These are phyloP conservation scores for Drosophila kikkawai DNA, from an alignment of 1,140 invertebrate species.

Conservation along the genomic window DNA sequence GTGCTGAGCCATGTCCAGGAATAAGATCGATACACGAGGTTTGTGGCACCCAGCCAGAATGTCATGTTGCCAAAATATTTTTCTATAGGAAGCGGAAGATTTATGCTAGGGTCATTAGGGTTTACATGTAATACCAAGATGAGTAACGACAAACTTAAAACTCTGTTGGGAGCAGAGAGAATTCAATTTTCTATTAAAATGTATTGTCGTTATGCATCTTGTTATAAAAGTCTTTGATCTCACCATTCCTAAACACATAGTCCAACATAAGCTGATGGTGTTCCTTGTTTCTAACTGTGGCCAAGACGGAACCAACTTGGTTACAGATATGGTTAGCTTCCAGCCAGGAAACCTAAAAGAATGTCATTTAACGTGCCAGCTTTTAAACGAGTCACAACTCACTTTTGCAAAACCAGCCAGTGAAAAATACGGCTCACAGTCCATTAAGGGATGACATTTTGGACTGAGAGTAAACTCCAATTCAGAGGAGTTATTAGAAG, in stretches of 20 bases:
- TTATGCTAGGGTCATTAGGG: neutral
- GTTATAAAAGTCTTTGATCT: neutral
- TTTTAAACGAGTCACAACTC: neutral
- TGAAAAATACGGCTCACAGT: slow-evolving; percentile 37
- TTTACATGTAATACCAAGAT: too few species aligned
- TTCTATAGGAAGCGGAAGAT: slow-evolving; percentile 8
- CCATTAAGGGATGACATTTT: slow-evolving; percentile 11
- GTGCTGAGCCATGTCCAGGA: slow-evolving; percentile 57
- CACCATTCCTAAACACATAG: slow-evolving; percentile 31
- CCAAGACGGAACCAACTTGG: slow-evolving; percentile 36
- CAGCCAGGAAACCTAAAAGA: slow-evolving; percentile 52
- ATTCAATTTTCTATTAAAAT: too few species aligned
- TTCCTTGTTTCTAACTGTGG: slow-evolving; percentile 40
- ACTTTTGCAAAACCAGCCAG: slow-evolving; percentile 43
- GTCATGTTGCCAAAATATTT: slow-evolving; percentile 11
- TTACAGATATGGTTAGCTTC: slow-evolving; percentile 55
- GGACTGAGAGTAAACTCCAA: neutral
- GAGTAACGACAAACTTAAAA: too few species aligned
- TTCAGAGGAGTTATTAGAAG: neutral
- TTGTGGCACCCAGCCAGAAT: slow-evolving; percentile 67
- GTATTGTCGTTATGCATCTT: neutral
- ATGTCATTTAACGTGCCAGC: too few species aligned
- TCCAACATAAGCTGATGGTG: slow-evolving; percentile 44
- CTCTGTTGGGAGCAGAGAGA: too few species aligned
- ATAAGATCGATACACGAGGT: slow-evolving; percentile 15